These are phyloP conservation scores for Cairina moschata DNA, from an alignment of 2,113 vertebrate species.

Conservation along the genomic window DNA sequence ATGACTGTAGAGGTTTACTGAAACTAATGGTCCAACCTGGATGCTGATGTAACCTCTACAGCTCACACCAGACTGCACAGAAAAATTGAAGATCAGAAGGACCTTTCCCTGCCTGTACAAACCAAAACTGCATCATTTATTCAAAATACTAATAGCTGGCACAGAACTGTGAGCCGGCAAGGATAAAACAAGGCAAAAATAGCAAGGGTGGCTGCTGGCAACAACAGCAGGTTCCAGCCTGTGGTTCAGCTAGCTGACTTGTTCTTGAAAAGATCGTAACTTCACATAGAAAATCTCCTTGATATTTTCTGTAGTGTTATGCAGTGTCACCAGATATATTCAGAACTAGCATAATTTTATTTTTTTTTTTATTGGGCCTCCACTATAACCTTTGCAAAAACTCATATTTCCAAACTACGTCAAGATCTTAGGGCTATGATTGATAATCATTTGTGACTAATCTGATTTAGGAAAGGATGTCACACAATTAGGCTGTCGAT, in stretches of 20 bases:
- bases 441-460: slow-evolving; percentile 59
- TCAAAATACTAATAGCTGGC: background rate
- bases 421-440: slow-evolving; percentile 17
- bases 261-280: background rate
- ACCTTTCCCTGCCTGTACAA: background rate
- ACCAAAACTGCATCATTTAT: background rate
- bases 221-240: background rate
- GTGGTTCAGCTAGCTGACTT: background rate
- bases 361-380: background rate
- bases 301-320: slow-evolving; percentile 10
- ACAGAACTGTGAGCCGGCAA: background rate
- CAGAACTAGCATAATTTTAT: background rate
- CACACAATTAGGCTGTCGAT: slow-evolving; percentile 24
- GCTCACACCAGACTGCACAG: background rate
- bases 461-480: slow-evolving; percentile 54
- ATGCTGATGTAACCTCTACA: background rate
- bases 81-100: background rate
- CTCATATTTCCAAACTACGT: background rate
- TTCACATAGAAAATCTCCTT: background rate
- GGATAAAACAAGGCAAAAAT: background rate
- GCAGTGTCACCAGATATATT: slow-evolving; percentile 5
- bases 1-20: background rate
- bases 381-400: slow-evolving; percentile 14
- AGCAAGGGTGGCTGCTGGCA: background rate
- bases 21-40: background rate